Evolutionary conservation across 2,113 vertebrate species (phyloP).

Genomic region (Rhinolophus ferrumequinum): DNA sequence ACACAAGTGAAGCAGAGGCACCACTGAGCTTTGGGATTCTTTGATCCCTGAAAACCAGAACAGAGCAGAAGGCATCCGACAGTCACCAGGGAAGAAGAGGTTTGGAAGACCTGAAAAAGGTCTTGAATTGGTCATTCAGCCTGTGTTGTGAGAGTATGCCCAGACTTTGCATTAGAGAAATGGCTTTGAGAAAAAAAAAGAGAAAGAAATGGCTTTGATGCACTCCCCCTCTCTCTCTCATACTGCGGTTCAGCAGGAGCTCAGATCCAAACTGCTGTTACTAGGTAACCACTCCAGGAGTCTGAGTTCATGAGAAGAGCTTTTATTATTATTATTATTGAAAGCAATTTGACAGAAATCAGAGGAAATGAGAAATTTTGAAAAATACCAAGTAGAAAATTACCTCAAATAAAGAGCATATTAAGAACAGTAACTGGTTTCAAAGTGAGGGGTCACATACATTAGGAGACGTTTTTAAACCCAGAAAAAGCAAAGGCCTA

Average conservation of each 20-base stretch:
- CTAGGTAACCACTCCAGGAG: constrained; percentile 68
- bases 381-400: constrained; percentile 57
- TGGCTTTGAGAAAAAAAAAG: background rate
- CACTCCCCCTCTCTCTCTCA: background rate
- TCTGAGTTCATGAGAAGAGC: constrained; percentile 50
- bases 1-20: background rate
- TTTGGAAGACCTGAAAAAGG: constrained; percentile 37
- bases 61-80: constrained; percentile 16
- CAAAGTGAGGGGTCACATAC: constrained; percentile 15
- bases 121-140: constrained; percentile 27
- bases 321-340: background rate
- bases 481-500: constrained; percentile 10
- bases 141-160: background rate
- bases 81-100: constrained; percentile 33
- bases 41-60: constrained; percentile 53
- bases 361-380: constrained; percentile 62
- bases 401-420: constrained; percentile 50
- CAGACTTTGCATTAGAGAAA: constrained; percentile 26
- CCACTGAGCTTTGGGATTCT: constrained; percentile 38
- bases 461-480: constrained; percentile 39
- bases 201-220: constrained; percentile 41
- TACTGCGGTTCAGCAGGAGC: background rate
- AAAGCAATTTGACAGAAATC: constrained; percentile 66
- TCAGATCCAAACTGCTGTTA: constrained; percentile 67
- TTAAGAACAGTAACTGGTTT: constrained; percentile 54